Conservation (phyloP, 2,888 invertebrate genomes). For the Elegia similella region DNA sequence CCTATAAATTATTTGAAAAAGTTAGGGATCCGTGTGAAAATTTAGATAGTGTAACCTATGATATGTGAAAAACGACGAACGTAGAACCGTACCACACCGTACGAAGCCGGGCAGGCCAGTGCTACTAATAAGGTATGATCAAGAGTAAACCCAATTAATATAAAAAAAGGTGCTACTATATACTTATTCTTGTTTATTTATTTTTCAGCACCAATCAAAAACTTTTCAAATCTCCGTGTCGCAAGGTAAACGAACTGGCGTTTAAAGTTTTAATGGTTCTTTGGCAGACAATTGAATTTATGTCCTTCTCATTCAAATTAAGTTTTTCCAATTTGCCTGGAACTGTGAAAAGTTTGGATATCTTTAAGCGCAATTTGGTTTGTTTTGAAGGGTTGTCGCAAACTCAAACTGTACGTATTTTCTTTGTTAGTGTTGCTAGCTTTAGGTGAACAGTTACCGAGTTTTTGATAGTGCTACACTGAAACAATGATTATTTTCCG, state of each 20-base stretch:
- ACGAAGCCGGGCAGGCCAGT: too few relatives aligned
- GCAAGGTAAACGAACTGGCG: background rate
- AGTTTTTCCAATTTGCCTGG: background rate
- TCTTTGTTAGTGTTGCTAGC: background rate
- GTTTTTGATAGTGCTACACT: too few relatives aligned
- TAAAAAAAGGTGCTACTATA: too few relatives aligned
- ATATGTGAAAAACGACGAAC: too few relatives aligned
- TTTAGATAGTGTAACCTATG: too few relatives aligned
- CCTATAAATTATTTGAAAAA: too few relatives aligned
- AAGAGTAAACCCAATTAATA: too few relatives aligned
- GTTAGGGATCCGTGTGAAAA: too few relatives aligned
- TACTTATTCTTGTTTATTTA: background rate
- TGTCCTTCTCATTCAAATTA: background rate
- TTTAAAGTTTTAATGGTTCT: constrained; percentile 10
- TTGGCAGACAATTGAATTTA: constrained; percentile 8
- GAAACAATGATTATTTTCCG: too few relatives aligned
- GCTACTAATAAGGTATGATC: too few relatives aligned
- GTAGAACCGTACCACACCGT: too few relatives aligned
- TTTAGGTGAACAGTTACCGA: too few relatives aligned
- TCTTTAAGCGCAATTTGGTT: background rate
- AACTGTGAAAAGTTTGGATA: background rate
- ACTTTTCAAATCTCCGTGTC: background rate
- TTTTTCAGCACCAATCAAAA: background rate
- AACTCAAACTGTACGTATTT: background rate
- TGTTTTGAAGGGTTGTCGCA: background rate